phyloP scores from a whole-genome alignment of 2,888 invertebrate species.

The Synanthedon formicaeformis region DNA sequence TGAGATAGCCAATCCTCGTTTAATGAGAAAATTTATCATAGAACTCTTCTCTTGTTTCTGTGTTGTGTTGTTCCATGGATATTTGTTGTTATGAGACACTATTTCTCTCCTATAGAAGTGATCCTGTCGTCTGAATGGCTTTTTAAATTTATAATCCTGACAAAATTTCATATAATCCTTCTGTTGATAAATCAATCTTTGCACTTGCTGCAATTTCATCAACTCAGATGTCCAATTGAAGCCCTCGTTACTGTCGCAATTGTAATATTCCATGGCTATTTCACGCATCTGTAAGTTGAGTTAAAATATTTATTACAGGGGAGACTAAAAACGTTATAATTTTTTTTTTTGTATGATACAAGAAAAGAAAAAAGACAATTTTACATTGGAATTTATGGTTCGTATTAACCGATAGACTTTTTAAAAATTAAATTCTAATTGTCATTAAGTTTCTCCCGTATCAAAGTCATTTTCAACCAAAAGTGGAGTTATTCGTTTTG shows the following conservation, averaged over 20 bases:
- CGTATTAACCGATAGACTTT: no score
- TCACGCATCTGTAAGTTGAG: conserved; percentile 72
- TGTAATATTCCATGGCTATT: conserved; percentile 79
- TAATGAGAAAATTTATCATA: conserved; percentile 40
- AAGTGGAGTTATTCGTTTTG: no score
- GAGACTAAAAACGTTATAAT: no score
- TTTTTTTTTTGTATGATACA: no score
- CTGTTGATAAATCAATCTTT: conserved; percentile 51
- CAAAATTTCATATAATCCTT: conserved; percentile 47
- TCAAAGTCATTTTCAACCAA: no score
- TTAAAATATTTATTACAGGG: no score
- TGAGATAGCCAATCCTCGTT: conserved; percentile 37
- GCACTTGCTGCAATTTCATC: conserved; percentile 48
- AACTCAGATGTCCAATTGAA: conserved; percentile 57
- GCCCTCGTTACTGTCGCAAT: conserved; percentile 70
- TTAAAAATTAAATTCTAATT: no score
- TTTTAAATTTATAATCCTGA: conserved; percentile 40
- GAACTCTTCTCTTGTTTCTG: conserved; percentile 36
- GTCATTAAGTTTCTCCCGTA: no score
- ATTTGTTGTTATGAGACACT: conserved; percentile 48
- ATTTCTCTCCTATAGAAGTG: conserved; percentile 31
- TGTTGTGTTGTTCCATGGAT: conserved; percentile 52
- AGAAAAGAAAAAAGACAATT: no score
- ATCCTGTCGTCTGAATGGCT: conserved; percentile 24
- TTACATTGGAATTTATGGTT: no score